These are phyloP conservation scores for Murina feae DNA, from an alignment of 2,113 vertebrate species.

Conservation along the genomic window DNA sequence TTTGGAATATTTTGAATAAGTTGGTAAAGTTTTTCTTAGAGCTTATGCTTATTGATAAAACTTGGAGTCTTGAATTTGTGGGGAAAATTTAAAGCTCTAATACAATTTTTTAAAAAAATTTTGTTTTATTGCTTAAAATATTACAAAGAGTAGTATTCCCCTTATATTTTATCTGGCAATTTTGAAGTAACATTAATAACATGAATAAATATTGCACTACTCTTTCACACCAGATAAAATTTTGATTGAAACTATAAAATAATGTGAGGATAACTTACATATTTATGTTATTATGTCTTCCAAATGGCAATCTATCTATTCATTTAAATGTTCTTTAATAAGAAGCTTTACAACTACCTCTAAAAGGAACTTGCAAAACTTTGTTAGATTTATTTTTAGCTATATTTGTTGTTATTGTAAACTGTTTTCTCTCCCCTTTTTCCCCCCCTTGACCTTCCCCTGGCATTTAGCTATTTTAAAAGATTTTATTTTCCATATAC, in stretches of 20 bases:
- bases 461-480: neutral
- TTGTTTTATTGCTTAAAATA: no score
- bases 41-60: neutral
- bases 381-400: neutral
- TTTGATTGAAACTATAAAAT: conserved; percentile 28
- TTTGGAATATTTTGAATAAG: neutral
- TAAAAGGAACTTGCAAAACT: neutral
- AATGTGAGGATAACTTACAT: neutral
- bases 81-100: neutral
- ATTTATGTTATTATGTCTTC: neutral
- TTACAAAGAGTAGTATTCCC: no score
- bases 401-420: neutral
- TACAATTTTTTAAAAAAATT: neutral
- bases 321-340: conserved; percentile 1
- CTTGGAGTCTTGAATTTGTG: neutral
- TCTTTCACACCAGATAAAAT: neutral
- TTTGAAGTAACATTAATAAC: neutral
- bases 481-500: neutral
- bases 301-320: neutral
- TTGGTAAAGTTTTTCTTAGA: neutral
- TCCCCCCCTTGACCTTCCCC: no score
- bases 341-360: neutral
- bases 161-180: neutral
- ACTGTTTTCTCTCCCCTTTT: no score
- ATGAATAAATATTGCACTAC: neutral